Conservation (phyloP, 1,140 invertebrate genomes). For the Anastrepha obliqua region DNA sequence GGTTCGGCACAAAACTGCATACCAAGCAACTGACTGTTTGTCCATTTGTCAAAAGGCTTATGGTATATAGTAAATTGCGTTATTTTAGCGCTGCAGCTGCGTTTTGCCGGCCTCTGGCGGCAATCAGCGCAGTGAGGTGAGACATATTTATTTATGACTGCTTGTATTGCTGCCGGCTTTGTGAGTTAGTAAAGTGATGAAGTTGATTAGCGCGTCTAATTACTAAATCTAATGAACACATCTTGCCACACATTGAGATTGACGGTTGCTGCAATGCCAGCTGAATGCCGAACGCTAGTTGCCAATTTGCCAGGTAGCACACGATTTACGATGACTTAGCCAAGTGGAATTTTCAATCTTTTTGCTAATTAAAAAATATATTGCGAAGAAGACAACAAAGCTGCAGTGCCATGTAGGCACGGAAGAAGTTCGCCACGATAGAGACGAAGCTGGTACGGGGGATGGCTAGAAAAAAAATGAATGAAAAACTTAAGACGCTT, state of each 20-base stretch:
- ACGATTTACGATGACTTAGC: conserved; percentile 26
- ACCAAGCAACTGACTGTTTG: too few relatives aligned
- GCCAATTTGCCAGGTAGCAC: background rate
- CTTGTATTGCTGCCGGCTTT: background rate
- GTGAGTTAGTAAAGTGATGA: background rate
- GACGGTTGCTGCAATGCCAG: background rate
- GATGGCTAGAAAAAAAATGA: background rate
- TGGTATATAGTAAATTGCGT: too few relatives aligned
- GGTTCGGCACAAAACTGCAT: too few relatives aligned
- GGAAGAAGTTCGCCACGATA: background rate
- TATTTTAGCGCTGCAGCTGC: too few relatives aligned
- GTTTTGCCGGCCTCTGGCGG: too few relatives aligned
- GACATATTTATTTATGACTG: conserved; percentile 17
- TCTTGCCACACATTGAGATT: conserved; percentile 16
- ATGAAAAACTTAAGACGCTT: background rate
- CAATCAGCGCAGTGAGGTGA: background rate
- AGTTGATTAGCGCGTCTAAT: conserved; percentile 48
- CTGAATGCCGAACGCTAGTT: background rate
- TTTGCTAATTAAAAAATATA: conserved; percentile 11
- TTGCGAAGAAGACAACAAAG: background rate
- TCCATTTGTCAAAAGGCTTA: too few relatives aligned
- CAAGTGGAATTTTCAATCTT: conserved; percentile 30
- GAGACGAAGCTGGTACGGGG: background rate
- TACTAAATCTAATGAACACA: conserved; percentile 47
- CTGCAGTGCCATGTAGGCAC: too few relatives aligned